Percentiles rank a stretch among this genome's conserved stretches.
These are phyloP conservation scores for Pyralis farinalis DNA, from an alignment of 2,888 invertebrate species.

Conservation along the genomic window DNA sequence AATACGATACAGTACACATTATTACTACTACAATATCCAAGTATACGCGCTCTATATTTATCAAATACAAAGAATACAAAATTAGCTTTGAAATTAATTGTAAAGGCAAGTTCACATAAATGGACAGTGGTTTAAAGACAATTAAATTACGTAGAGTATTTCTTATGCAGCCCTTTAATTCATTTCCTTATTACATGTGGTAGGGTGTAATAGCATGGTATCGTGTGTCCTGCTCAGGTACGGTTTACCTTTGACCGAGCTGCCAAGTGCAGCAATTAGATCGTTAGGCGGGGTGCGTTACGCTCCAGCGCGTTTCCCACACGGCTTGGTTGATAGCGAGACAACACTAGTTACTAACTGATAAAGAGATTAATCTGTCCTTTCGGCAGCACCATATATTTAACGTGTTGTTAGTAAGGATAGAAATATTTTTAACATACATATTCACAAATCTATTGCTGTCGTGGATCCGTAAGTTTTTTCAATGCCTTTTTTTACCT, in stretches of 20 bases:
- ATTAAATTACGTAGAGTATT: constrained; percentile 4
- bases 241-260: constrained; percentile 9
- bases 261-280: constrained; percentile 9
- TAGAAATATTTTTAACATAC: constrained; percentile 2
- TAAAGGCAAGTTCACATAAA: not conserved
- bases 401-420: no score
- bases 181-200: constrained; percentile 5
- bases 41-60: no score
- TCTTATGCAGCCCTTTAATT: not conserved
- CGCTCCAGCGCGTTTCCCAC: constrained; percentile 52
- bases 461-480: no score
- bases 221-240: not conserved
- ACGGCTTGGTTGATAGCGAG: constrained; percentile 34
- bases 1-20: no score
- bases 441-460: no score
- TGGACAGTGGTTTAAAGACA: constrained; percentile 1
- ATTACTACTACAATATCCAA: no score
- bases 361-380: constrained; percentile 37
- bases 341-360: constrained; percentile 23
- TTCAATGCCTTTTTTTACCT: no score
- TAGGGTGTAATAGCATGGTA: constrained; percentile 1
- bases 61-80: no score
- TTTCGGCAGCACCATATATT: constrained; percentile 4
- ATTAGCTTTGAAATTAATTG: no score
- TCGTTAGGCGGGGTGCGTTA: constrained; percentile 29